Percentiles rank a stretch among this genome's conserved stretches.
These are phyloP conservation scores for Lasioglossum malachurum DNA, from an alignment of 2,888 invertebrate genomes.

Conservation along the genomic window DNA sequence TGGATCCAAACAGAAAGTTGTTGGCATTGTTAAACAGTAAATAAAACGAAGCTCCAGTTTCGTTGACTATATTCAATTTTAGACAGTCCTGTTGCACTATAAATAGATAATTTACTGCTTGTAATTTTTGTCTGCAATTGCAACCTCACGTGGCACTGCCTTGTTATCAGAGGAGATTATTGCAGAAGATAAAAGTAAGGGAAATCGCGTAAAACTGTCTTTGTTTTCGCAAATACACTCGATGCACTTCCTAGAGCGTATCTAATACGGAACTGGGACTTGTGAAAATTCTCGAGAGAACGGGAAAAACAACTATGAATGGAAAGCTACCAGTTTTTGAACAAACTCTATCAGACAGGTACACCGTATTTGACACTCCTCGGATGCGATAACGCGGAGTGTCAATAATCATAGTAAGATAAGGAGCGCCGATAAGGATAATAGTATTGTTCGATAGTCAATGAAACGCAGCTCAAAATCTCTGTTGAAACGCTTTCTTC, in stretches of 20 bases:
- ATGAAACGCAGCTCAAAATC: background rate
- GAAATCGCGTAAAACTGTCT: background rate
- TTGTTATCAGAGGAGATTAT: no score
- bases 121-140: background rate
- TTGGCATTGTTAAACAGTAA: background rate
- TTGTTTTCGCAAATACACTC: background rate
- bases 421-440: background rate
- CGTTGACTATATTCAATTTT: background rate
- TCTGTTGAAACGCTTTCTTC: no score
- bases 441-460: conserved; percentile 8
- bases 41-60: background rate
- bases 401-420: conserved; percentile 9
- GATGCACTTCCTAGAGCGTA: background rate
- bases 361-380: background rate
- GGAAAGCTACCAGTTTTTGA: background rate
- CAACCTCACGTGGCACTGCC: background rate
- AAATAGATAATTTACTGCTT: background rate
- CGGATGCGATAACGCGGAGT: background rate
- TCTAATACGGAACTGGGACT: background rate
- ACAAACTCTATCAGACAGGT: background rate
- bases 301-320: background rate
- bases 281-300: background rate
- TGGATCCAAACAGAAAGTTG: background rate
- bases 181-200: background rate
- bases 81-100: background rate